Evolutionary conservation across 1,140 invertebrate species (phyloP).

Genomic region (Drosophila chauvacae): DNA sequence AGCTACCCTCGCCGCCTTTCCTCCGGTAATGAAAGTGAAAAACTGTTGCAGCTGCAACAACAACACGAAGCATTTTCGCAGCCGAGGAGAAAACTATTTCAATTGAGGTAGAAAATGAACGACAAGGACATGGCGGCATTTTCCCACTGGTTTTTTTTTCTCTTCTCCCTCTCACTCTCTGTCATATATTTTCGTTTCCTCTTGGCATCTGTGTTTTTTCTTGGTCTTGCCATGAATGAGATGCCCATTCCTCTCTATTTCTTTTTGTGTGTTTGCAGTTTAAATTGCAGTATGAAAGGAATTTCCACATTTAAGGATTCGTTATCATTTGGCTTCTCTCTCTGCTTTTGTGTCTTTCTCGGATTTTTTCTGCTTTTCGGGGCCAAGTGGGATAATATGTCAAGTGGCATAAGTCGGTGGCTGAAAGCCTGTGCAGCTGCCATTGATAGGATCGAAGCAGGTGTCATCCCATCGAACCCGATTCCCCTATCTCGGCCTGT

Average conservation of each 20-base stretch:
- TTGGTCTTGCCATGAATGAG: conserved; percentile 63
- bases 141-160: conserved; percentile 26
- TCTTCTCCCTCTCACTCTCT: not conserved
- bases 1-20: conserved; percentile 44
- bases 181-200: conserved; percentile 35
- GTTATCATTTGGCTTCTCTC: conserved; percentile 54
- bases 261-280: conserved; percentile 68
- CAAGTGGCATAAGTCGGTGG: conserved; percentile 52
- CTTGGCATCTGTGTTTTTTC: conserved; percentile 35
- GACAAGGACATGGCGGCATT: conserved; percentile 78
- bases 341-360: conserved; percentile 22
- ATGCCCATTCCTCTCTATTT: conserved; percentile 39
- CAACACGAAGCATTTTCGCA: conserved; percentile 42
- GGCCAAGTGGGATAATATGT: conserved; percentile 70
- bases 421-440: conserved; percentile 54
- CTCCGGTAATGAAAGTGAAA: conserved; percentile 76
- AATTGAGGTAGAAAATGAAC: conserved; percentile 82
- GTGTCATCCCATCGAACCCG: conserved; percentile 54
- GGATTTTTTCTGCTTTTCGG: conserved; percentile 8
- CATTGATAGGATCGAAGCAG: conserved; percentile 66
- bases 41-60: conserved; percentile 59
- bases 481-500: conserved; percentile 4
- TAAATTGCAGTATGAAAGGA: conserved; percentile 79
- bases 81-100: conserved; percentile 74
- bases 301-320: conserved; percentile 78